A percentile compares a stretch with the other conserved stretches of the same genome.
phyloP scores from a whole-genome alignment of 2,113 vertebrate genomes.

The Phasianus colchicus region DNA sequence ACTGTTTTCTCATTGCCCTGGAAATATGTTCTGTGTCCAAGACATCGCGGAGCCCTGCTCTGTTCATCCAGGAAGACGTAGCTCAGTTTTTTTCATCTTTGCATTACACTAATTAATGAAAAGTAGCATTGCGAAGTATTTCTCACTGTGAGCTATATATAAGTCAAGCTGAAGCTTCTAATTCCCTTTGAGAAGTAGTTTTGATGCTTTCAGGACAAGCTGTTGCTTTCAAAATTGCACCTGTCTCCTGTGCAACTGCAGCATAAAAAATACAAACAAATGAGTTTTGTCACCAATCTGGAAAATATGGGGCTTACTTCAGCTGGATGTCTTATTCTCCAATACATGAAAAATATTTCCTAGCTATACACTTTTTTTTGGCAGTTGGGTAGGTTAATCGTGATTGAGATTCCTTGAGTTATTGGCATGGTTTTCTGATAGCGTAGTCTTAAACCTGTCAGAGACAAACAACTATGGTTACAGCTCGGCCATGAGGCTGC shows the following conservation, averaged over 20 bases:
- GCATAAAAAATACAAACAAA: background rate
- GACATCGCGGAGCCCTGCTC: background rate
- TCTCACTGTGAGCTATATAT: background rate
- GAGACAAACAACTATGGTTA: background rate
- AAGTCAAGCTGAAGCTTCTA: background rate
- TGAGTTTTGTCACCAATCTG: background rate
- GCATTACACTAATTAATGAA: background rate
- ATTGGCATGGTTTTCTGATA: background rate
- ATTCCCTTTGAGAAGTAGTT: background rate
- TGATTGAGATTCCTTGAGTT: background rate
- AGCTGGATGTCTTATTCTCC: background rate
- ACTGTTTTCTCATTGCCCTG: background rate
- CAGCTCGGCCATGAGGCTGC: fast-evolving
- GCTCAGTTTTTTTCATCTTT: background rate
- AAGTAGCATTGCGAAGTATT: background rate
- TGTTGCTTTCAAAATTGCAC: conserved; percentile 5
- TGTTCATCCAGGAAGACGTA: background rate
- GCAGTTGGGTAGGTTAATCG: background rate
- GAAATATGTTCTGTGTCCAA: background rate
- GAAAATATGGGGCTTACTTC: background rate
- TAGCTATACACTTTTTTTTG: fast-evolving
- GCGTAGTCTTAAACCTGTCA: background rate
- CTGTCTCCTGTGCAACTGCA: background rate
- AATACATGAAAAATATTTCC: background rate
- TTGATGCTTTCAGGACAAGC: background rate